Conservation (phyloP, 2,113 vertebrate species). For the Burhinus bistriatus region DNA sequence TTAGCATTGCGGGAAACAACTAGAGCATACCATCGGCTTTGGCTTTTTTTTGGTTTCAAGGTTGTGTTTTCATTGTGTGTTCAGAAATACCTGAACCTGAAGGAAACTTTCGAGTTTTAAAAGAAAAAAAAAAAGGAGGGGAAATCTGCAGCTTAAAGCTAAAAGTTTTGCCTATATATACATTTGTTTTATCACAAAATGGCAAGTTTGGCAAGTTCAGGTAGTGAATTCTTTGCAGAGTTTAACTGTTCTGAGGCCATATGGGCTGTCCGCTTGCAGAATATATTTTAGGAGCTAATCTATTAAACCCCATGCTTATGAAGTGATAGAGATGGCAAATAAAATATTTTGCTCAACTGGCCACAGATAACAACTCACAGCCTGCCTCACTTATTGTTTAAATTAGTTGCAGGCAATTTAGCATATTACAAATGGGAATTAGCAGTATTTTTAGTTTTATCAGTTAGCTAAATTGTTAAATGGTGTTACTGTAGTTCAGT, state of each 20-base stretch:
- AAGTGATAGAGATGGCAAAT: background rate
- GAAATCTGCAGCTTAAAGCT: background rate
- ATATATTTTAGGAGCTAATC: background rate
- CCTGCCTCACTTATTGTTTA: background rate
- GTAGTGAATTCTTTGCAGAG: background rate
- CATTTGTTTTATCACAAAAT: background rate
- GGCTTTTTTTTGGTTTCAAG: constrained; percentile 61
- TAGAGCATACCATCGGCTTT: constrained; percentile 73
- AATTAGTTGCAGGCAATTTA: background rate
- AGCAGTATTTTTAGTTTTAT: constrained; percentile 5
- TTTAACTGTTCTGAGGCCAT: background rate
- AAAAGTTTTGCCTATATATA: background rate
- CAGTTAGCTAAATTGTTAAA: background rate
- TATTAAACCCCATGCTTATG: background rate
- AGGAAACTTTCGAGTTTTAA: background rate
- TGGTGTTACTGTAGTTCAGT: background rate
- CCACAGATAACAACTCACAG: background rate
- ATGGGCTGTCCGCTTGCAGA: background rate
- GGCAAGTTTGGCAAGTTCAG: background rate
- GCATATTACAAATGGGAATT: background rate
- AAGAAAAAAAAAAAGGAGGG: background rate
- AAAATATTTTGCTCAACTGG: background rate
- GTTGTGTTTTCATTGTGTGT: background rate
- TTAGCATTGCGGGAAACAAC: constrained; percentile 75
- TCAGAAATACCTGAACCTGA: background rate